These are phyloP conservation scores for Junonia oenone DNA, from an alignment of 2,888 invertebrate species.

Conservation along the genomic window DNA sequence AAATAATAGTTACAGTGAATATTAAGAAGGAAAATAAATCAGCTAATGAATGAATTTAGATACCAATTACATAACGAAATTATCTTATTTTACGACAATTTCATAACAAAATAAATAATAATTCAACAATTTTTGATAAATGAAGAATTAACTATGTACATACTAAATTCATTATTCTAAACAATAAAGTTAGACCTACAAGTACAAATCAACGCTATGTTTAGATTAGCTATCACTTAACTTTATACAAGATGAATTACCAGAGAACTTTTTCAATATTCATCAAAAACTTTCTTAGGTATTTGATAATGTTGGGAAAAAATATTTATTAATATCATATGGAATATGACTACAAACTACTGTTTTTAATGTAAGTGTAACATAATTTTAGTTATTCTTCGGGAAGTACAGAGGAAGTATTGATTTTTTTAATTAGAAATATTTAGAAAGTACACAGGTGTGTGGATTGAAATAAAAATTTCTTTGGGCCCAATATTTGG, in stretches of 20 bases:
- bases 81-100: neutral
- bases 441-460: neutral
- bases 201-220: neutral
- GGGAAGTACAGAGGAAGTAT: neutral
- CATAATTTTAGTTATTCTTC: neutral
- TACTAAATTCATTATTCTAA: neutral
- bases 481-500: constrained; percentile 30
- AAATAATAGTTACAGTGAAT: no score
- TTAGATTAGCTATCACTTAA: neutral
- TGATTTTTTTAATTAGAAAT: neutral
- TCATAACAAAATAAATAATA: neutral
- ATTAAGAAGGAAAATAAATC: neutral
- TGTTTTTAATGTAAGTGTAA: neutral
- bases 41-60: neutral
- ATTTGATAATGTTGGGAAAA: neutral
- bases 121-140: neutral
- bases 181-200: neutral
- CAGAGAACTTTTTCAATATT: neutral
- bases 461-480: constrained; percentile 4
- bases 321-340: neutral
- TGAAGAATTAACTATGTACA: neutral
- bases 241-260: neutral
- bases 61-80: neutral
- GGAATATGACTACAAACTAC: neutral
- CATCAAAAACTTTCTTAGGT: neutral